These are phyloP conservation scores for Ephialtes manifestator DNA, from an alignment of 2,888 invertebrate species.

Conservation along the genomic window DNA sequence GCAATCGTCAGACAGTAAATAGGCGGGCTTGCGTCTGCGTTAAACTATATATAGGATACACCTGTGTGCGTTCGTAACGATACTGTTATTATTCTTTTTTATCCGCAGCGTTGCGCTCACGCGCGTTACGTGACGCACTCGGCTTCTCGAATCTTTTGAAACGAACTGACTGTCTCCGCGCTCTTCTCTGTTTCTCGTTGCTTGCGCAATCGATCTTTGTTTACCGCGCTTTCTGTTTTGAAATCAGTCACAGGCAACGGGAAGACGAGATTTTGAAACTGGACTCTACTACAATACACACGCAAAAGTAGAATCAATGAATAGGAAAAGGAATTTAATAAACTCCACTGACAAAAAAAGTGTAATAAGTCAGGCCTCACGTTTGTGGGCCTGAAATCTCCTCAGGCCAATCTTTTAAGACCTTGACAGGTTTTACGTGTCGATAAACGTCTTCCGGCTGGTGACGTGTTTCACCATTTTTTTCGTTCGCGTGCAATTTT, in stretches of 20 bases:
- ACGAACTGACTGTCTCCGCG: slow-evolving; percentile 3
- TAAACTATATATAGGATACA: slow-evolving; percentile 33
- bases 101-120: not conserved
- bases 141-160: slow-evolving; percentile 17
- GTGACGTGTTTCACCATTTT: not conserved
- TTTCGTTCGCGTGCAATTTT: not conserved
- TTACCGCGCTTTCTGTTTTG: slow-evolving; percentile 26
- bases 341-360: too few relatives aligned
- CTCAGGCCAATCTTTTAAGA: not conserved
- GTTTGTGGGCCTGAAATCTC: not conserved
- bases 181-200: not conserved
- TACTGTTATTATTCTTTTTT: slow-evolving; percentile 22
- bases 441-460: not conserved
- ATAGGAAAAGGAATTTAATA: too few relatives aligned
- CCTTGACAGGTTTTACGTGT: not conserved
- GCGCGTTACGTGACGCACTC: slow-evolving; percentile 17
- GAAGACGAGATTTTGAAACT: not conserved
- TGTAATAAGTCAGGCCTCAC: too few relatives aligned
- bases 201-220: slow-evolving; percentile 28
- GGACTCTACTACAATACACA: not conserved
- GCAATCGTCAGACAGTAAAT: slow-evolving; percentile 44
- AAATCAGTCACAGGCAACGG: not conserved
- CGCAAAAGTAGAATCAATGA: too few relatives aligned
- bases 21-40: slow-evolving; percentile 13
- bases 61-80: slow-evolving; percentile 61